Evolutionary conservation across 1,140 invertebrate species (phyloP).

Genomic region (Ephestia elutella): DNA sequence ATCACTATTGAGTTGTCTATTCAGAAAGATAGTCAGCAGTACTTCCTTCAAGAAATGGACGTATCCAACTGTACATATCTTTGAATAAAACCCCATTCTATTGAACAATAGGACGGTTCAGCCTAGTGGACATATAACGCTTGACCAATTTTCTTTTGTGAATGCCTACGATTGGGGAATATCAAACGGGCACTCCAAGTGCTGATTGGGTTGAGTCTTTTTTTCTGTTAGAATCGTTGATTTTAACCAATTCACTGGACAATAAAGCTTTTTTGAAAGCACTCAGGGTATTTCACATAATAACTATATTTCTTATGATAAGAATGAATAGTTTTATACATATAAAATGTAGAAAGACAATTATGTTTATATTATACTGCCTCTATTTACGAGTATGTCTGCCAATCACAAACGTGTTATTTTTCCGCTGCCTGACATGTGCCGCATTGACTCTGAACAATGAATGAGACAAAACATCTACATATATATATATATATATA

Average conservation of each 20-base stretch:
- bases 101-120: constrained; percentile 60
- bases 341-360: too few relatives aligned
- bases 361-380: too few relatives aligned
- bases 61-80: constrained; percentile 46
- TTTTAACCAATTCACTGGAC: constrained; percentile 54
- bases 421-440: too few relatives aligned
- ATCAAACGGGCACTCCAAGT: constrained; percentile 48
- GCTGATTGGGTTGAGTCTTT: constrained; percentile 44
- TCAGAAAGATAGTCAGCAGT: neutral
- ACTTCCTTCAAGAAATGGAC: constrained; percentile 27
- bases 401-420: too few relatives aligned
- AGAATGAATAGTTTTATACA: neutral
- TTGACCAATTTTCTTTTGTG: constrained; percentile 72
- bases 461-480: too few relatives aligned
- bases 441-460: too few relatives aligned
- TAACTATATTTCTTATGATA: neutral
- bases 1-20: too few relatives aligned
- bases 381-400: too few relatives aligned
- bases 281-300: constrained; percentile 5
- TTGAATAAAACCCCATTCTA: constrained; percentile 43
- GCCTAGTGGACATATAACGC: constrained; percentile 64
- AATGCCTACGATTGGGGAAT: constrained; percentile 59
- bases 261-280: constrained; percentile 9
- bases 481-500: too few relatives aligned
- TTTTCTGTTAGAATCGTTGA: constrained; percentile 55